Evolutionary conservation across 1,140 invertebrate genomes (phyloP), one percentile per base, ranked within the genome.

Genomic region (Ceratosolen fusciceps): DNA sequence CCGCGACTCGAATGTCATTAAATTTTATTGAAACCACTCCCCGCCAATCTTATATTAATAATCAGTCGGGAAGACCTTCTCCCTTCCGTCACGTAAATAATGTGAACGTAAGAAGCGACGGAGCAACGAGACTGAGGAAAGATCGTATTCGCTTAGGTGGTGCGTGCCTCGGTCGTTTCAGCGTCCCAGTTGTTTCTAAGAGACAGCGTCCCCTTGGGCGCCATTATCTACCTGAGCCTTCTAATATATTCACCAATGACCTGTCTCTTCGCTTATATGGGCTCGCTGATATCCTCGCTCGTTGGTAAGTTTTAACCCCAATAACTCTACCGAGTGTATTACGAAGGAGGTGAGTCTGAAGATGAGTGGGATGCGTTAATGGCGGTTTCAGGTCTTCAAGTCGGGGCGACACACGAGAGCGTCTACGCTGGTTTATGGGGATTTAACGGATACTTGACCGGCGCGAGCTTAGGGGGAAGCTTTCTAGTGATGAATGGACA

Each of bases 221-320:
- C 87, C 16, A 74, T 90, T 21, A 86, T 91, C 31, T 91, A 90
- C 79, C 82, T 91, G n/a, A 87, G 84, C 47, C 77, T 88, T 62
- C 62, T 91, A 75, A 85, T 91, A 77, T 91, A 88, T 74, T 91
- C 91, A 37, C 91, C 91, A 7, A 82, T 86, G 8, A 86, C 86
- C 7, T 87, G 87, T 71, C 75, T 84, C 12, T 90, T 91, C 72
- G 86, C 86, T 37, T 86, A 89, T 43, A 52, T 88, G 29, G 91
- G 91, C 16, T 87, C 90, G 10, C 76, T 88, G 2, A 39, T 88
- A 16, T 88, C 85, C 7, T 86, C 86, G 12, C 78, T 91, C 12
- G 81, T 86, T 79, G 90, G 90, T 90, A 89, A 84, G 67, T 72
- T 26, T 58, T 14, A 37, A 58, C 24, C 21, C 5, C 52, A n/a